Percentiles rank a stretch among this genome's conserved stretches.
Conservation (phyloP, 1,140 invertebrate genomes). For the Littorina saxatilis region DNA sequence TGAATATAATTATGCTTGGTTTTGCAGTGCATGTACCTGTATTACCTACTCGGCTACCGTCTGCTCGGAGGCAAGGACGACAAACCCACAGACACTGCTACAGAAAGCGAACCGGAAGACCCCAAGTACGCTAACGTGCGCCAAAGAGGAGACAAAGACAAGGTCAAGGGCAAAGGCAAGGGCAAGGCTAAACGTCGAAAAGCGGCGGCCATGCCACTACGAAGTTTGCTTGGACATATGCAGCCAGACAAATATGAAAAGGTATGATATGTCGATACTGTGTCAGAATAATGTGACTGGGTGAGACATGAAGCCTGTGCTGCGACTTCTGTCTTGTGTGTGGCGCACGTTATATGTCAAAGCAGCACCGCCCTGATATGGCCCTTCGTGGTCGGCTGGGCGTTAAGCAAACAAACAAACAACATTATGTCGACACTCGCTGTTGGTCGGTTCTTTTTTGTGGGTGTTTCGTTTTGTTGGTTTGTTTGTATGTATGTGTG, state of each 20-base stretch:
- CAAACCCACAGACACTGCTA: not conserved
- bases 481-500: too few relatives aligned
- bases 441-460: too few relatives aligned
- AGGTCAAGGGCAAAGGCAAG: constrained; percentile 50
- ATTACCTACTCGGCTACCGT: constrained; percentile 81
- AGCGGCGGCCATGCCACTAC: constrained; percentile 57
- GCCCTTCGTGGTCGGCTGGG: too few relatives aligned
- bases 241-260: constrained; percentile 67
- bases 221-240: constrained; percentile 61
- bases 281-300: too few relatives aligned
- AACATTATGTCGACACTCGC: too few relatives aligned
- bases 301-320: too few relatives aligned
- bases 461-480: too few relatives aligned
- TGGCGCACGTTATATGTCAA: too few relatives aligned
- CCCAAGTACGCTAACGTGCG: constrained; percentile 18
- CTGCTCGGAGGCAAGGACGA: constrained; percentile 73
- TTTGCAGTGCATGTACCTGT: constrained; percentile 80
- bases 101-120: not conserved
- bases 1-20: too few relatives aligned
- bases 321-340: too few relatives aligned
- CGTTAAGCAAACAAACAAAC: too few relatives aligned
- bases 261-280: constrained; percentile 45
- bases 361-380: too few relatives aligned
- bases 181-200: constrained; percentile 54
- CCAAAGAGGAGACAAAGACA: constrained; percentile 21